A percentile compares a stretch with the other conserved stretches of the same genome.
Conservation (phyloP, 2,113 vertebrate genomes). For the Sus scrofa region DNA sequence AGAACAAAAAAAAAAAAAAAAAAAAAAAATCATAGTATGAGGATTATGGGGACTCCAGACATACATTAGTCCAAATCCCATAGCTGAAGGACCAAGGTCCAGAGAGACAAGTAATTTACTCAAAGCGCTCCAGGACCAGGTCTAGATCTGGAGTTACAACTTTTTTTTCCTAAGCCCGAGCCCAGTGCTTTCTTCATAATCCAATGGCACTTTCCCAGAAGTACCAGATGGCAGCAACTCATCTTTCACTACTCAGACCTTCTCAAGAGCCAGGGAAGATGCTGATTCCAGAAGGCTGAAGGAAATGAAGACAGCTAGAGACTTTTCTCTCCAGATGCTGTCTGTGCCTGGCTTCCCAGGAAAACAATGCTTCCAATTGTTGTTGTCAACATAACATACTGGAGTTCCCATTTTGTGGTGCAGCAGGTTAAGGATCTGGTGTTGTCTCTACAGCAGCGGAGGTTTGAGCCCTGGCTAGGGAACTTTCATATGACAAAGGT, state of each 20-base stretch:
- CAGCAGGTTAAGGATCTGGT: too few species aligned
- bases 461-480: too few species aligned
- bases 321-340: constrained; percentile 30
- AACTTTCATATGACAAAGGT: too few species aligned
- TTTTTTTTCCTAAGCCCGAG: constrained; percentile 31
- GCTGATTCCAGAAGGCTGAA: constrained; percentile 57
- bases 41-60: background rate
- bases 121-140: background rate
- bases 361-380: constrained; percentile 28
- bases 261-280: constrained; percentile 58
- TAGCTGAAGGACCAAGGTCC: background rate
- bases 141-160: background rate
- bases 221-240: constrained; percentile 51
- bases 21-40: constrained; percentile 5
- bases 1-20: too few species aligned
- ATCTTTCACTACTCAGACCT: constrained; percentile 41
- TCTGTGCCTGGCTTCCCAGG: constrained; percentile 25
- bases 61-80: background rate
- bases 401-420: too few species aligned
- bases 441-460: too few species aligned
- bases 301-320: constrained; percentile 40
- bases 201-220: constrained; percentile 46
- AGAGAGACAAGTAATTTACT: background rate
- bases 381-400: background rate
- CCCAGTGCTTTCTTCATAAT: background rate